Conservation (phyloP, 2,113 vertebrate species). For the Heterochromis multidens region DNA sequence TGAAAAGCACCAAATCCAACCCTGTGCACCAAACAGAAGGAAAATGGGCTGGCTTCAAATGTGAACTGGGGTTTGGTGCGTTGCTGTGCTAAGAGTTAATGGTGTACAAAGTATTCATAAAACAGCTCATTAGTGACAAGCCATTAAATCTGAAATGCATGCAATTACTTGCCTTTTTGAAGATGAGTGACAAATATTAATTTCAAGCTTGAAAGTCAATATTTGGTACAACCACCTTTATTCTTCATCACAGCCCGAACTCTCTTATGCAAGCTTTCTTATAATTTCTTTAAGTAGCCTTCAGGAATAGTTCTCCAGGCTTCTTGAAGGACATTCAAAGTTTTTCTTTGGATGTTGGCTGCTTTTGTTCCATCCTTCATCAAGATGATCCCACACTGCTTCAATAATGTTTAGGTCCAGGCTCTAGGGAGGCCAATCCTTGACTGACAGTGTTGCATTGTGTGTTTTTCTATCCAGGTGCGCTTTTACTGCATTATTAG, state of each 20-base stretch:
- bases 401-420: no score
- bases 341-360: rapidly evolving
- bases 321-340: background rate
- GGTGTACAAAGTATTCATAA: background rate
- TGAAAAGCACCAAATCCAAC: background rate
- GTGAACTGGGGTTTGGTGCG: background rate
- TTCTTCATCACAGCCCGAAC: background rate
- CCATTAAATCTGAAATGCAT: background rate
- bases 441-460: no score
- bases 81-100: background rate
- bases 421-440: no score
- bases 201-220: background rate
- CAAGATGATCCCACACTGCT: background rate
- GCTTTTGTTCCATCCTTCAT: rapidly evolving
- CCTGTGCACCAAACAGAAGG: background rate
- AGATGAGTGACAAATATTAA: background rate
- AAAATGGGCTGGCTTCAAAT: background rate
- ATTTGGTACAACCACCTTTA: background rate
- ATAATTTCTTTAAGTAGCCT: background rate
- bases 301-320: background rate
- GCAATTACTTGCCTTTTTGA: background rate
- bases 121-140: background rate
- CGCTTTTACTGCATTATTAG: no score
- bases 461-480: no score
- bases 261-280: background rate